A percentile compares a stretch with the other conserved stretches of the same genome.
These are phyloP conservation scores for Diplogasteroides magnus DNA, from an alignment of 1,140 invertebrate genomes.

Conservation along the genomic window DNA sequence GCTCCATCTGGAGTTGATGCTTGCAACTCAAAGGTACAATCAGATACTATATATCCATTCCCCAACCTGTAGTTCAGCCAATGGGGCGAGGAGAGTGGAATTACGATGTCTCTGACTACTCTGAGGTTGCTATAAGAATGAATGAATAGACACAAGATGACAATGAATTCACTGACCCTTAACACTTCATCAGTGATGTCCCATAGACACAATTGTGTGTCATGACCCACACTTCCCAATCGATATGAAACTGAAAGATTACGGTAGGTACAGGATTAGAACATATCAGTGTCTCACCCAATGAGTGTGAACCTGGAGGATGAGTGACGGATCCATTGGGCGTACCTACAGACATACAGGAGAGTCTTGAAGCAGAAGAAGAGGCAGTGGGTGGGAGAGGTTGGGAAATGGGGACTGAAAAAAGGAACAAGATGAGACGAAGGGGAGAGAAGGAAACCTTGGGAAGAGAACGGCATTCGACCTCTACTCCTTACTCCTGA, in stretches of 20 bases:
- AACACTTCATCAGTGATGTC: conserved; percentile 93
- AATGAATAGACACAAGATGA: conserved; percentile 52
- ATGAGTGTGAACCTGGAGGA: conserved; percentile 56
- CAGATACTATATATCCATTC: too few relatives aligned
- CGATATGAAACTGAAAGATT: conserved; percentile 63
- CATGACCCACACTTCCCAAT: conserved; percentile 92
- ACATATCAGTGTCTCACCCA: conserved; percentile 55
- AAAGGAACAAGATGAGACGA: too few relatives aligned
- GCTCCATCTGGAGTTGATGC: not conserved
- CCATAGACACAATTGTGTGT: conserved; percentile 95
- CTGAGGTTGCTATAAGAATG: conserved; percentile 12
- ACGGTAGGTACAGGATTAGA: not conserved
- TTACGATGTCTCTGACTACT: conserved; percentile 23
- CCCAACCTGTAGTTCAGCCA: not conserved
- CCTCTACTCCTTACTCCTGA: not conserved
- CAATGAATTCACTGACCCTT: conserved; percentile 37
- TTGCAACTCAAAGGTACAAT: not conserved
- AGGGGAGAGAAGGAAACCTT: too few relatives aligned
- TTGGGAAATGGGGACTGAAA: too few relatives aligned
- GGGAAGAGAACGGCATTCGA: not conserved
- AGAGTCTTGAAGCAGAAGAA: not conserved
- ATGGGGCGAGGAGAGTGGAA: conserved; percentile 37
- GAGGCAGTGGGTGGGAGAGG: not conserved
- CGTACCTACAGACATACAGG: not conserved
- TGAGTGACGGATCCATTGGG: conserved; percentile 1